Evolutionary conservation across 2,888 invertebrate species (phyloP).

Genomic region (Zaprionus bogoriensis): DNA sequence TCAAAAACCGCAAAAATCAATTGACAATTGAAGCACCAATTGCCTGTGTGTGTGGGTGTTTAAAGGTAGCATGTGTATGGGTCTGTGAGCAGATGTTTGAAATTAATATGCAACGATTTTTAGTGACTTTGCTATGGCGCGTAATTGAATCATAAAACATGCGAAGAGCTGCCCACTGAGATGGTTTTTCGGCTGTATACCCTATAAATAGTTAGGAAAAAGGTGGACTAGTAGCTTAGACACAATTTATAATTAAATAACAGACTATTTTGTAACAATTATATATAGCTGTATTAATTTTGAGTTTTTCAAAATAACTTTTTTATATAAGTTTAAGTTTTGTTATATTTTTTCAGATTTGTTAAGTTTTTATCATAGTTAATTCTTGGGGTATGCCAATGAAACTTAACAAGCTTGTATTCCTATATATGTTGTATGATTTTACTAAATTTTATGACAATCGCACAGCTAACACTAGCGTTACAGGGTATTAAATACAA

Average conservation of each 20-base stretch:
- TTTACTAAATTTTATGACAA: too few species aligned
- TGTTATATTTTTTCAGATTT: too few species aligned
- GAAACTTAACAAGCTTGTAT: too few species aligned
- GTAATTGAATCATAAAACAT: slow-evolving; percentile 69
- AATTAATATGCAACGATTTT: slow-evolving; percentile 59
- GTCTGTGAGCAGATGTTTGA: neutral
- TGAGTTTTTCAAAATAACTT: too few species aligned
- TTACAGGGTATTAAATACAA: neutral
- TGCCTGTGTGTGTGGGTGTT: slow-evolving; percentile 9
- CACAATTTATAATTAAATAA: too few species aligned
- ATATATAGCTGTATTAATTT: too few species aligned
- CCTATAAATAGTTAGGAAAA: neutral
- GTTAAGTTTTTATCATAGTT: neutral
- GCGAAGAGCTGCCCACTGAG: neutral
- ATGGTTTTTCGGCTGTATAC: slow-evolving; percentile 4
- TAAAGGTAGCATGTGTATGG: neutral
- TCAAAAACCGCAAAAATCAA: slow-evolving; percentile 80
- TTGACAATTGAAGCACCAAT: slow-evolving; percentile 72
- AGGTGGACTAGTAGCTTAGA: neutral
- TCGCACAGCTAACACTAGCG: too few species aligned
- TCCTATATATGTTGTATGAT: too few species aligned
- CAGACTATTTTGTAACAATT: too few species aligned
- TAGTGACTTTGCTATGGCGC: slow-evolving; percentile 59
- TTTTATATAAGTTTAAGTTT: too few species aligned
- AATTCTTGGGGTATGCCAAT: too few species aligned